These are phyloP conservation scores for Eptatretus burgeri DNA, from an alignment of 2,113 vertebrate species.

Conservation along the genomic window DNA sequence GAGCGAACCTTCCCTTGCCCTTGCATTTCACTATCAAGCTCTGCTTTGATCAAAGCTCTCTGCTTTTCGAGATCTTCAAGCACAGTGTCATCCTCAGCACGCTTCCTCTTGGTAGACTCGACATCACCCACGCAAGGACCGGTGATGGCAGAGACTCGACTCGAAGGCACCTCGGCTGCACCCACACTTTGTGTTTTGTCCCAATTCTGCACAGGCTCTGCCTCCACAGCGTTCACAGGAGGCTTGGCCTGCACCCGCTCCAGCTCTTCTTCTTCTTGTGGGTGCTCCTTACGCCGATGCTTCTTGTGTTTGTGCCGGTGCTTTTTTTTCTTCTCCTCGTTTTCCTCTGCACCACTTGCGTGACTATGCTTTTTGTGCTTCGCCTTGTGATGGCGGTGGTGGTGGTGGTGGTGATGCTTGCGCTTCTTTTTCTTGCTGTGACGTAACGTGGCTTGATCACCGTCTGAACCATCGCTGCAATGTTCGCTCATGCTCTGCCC, in stretches of 20 bases:
- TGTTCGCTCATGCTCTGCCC: no score
- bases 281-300: not conserved
- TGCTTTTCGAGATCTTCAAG: constrained; percentile 93
- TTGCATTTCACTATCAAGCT: constrained; percentile 66
- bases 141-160: not conserved
- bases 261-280: not conserved
- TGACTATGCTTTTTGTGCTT: no score
- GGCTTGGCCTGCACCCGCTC: not conserved
- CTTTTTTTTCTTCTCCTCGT: not conserved
- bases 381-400: no score
- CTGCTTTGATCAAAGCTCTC: constrained; percentile 84
- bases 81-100: constrained; percentile 48
- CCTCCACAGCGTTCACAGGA: not conserved
- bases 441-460: no score
- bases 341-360: no score
- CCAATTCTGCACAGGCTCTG: not conserved
- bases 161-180: not conserved
- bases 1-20: constrained; percentile 96
- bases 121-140: not conserved
- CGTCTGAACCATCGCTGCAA: no score
- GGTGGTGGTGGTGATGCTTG: no score
- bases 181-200: not conserved
- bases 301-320: constrained; percentile 3
- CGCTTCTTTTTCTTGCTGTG: no score
- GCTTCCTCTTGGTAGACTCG: not conserved